These are phyloP conservation scores for Mastigias papua DNA, from an alignment of 30 jellyfish, hydroid and myxozoan genomes.

Conservation along the genomic window DNA sequence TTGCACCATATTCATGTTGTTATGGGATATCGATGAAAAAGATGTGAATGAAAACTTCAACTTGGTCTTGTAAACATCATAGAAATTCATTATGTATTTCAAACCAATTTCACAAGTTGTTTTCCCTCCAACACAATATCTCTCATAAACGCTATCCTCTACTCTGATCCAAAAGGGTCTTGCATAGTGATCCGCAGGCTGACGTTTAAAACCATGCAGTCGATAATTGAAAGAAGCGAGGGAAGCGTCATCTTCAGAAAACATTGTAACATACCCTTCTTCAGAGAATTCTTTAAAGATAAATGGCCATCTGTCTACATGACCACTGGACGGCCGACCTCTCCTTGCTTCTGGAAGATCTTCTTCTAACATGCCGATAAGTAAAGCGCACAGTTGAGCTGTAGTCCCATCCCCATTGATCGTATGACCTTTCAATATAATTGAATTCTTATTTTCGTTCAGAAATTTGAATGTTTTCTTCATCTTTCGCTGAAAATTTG, in stretches of 20 bases:
- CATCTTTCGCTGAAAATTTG: slow-evolving; percentile 46
- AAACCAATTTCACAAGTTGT: background rate
- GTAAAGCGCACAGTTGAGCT: slow-evolving; percentile 72
- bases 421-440: background rate
- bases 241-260: slow-evolving; percentile 49
- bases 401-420: slow-evolving; percentile 86
- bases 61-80: slow-evolving; percentile 7
- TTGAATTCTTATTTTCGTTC: slow-evolving; percentile 20
- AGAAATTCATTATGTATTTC: slow-evolving; percentile 1
- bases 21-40: slow-evolving; percentile 47
- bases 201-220: slow-evolving; percentile 67
- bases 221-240: slow-evolving; percentile 74
- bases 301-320: slow-evolving; percentile 84
- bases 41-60: slow-evolving; percentile 32
- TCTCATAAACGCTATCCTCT: too few species aligned
- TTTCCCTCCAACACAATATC: too few species aligned
- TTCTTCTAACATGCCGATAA: slow-evolving; percentile 44
- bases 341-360: slow-evolving; percentile 77
- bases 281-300: slow-evolving; percentile 73
- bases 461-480: slow-evolving; percentile 40
- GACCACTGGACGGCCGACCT: slow-evolving; percentile 6
- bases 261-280: slow-evolving; percentile 76
- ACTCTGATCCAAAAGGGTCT: slow-evolving; percentile 66
- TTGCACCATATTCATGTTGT: slow-evolving; percentile 29
- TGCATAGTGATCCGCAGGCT: slow-evolving; percentile 79